A percentile compares a stretch with the other conserved stretches of the same genome.
Conservation (phyloP, 2,888 invertebrate genomes). For the Nomada hirtipes region DNA sequence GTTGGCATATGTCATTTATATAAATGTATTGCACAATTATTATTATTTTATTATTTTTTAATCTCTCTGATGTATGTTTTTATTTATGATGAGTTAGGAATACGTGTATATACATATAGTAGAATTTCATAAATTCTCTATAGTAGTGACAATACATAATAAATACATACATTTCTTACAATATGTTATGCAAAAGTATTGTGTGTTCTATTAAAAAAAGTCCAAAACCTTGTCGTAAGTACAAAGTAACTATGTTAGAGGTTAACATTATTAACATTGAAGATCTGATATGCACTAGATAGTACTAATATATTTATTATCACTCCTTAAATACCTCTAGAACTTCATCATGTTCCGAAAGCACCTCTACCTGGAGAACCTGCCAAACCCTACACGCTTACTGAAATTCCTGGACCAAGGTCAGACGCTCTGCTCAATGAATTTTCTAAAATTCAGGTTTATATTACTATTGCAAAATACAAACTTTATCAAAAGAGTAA, state of each 20-base stretch:
- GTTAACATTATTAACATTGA: background rate
- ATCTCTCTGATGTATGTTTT: conserved; percentile 17
- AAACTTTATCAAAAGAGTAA: background rate
- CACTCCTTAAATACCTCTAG: conserved; percentile 10
- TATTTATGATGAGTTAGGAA: conserved; percentile 16
- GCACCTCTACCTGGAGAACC: conserved; percentile 66
- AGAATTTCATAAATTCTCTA: conserved; percentile 23
- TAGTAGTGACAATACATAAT: conserved; percentile 20
- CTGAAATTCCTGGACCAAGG: conserved; percentile 73
- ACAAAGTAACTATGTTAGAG: conserved; percentile 34
- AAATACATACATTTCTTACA: conserved; percentile 27
- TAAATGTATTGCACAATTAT: conserved; percentile 22
- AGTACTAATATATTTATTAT: background rate
- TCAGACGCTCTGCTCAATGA: conserved; percentile 69
- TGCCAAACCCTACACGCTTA: conserved; percentile 63
- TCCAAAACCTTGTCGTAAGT: conserved; percentile 44
- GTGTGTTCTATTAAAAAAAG: conserved; percentile 25
- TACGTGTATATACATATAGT: conserved; percentile 25
- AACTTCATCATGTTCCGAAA: conserved; percentile 52
- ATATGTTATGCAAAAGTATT: conserved; percentile 51
- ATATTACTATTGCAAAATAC: background rate
- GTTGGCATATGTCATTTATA: conserved; percentile 49
- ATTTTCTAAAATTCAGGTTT: conserved; percentile 72
- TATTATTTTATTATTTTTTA: conserved; percentile 29
- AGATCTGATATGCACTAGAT: background rate